These are phyloP conservation scores for Gallirallus australis DNA, from an alignment of 2,797 vertebrate species.

Conservation along the genomic window DNA sequence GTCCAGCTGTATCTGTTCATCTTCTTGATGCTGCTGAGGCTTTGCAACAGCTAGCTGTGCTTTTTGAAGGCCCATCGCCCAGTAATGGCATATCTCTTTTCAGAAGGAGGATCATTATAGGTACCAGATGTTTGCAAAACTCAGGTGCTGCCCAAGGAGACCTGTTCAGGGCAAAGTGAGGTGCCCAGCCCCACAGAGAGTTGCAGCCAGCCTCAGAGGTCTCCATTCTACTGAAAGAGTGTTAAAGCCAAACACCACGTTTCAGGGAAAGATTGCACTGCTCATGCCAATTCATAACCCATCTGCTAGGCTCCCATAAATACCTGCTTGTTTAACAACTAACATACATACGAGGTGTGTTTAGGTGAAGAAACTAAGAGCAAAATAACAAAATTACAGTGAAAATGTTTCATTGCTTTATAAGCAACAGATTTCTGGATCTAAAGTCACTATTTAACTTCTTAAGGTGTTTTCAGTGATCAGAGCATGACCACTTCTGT, in stretches of 20 bases:
- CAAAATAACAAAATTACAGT: not conserved
- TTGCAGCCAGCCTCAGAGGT: not conserved
- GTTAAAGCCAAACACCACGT: not conserved
- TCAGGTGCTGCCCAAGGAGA: fast-evolving
- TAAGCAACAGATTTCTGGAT: not conserved
- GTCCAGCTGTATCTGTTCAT: not conserved
- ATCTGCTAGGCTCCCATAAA: not conserved
- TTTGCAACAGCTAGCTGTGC: not conserved
- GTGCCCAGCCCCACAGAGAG: fast-evolving
- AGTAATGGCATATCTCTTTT: not conserved
- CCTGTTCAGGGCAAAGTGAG: fast-evolving
- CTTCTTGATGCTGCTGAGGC: not conserved
- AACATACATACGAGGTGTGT: not conserved
- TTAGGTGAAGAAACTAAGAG: not conserved
- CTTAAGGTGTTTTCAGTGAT: not conserved
- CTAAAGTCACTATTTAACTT: not conserved
- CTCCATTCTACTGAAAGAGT: not conserved
- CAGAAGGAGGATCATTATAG: not conserved
- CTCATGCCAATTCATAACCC: not conserved
- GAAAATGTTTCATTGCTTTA: not conserved
- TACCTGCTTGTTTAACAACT: constrained; percentile 12
- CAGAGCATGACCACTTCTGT: not conserved
- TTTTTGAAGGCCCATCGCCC: not conserved
- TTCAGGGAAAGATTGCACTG: not conserved
- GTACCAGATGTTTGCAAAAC: not conserved